Evolutionary conservation across 2,888 invertebrate species (phyloP), one percentile per base, ranked within the genome.

Genomic region (Netelia inedita): DNA sequence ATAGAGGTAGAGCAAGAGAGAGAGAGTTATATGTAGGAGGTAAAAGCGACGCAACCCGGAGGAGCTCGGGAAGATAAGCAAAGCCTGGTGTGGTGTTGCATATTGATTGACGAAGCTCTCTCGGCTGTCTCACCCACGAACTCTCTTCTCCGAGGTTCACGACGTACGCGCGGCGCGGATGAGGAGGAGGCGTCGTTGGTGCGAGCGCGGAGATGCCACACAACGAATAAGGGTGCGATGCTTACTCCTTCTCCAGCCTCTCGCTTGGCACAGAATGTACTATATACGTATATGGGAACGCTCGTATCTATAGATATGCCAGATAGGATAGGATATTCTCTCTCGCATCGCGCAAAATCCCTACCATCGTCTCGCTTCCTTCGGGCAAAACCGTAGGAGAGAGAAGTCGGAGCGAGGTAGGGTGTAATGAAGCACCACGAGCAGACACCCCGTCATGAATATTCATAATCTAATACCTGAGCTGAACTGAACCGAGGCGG

Each of bases 381-480:
- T 79, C 78, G 79, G 80, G 72, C 35, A 35, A 79, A 79, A 71
- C 79, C 69, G 65, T 35, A 16, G 59, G 73, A 50, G 86, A 83
- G 86, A 83, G 84, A 72, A 66, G 82, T 86, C 41, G 79, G 84
- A 85, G 72, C 50, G 88, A 86, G 88, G 90, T n/a, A 91, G 91
- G 91, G 91, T 93, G 92, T 93, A 93, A 93, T 93, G 93, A 93
- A 93, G 93, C 92, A 92, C 93, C 93, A 92, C 90, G 92, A 92
- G 92, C 93, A 92, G 93, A 93, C 92, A 92, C 92, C 90, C 92
- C 91, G 92, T 91, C 93, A 93, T 93, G 93, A 93, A 93, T 93
- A 93, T 93, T 93, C 93, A 93, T 93, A 93, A 93, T 93, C 93
- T 93, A 93, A 93, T 93, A 93, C 93, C 93, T 93, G 93, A 93